These are phyloP conservation scores for Syngnathus acus DNA, from an alignment of 2,797 vertebrate genomes.

Conservation along the genomic window DNA sequence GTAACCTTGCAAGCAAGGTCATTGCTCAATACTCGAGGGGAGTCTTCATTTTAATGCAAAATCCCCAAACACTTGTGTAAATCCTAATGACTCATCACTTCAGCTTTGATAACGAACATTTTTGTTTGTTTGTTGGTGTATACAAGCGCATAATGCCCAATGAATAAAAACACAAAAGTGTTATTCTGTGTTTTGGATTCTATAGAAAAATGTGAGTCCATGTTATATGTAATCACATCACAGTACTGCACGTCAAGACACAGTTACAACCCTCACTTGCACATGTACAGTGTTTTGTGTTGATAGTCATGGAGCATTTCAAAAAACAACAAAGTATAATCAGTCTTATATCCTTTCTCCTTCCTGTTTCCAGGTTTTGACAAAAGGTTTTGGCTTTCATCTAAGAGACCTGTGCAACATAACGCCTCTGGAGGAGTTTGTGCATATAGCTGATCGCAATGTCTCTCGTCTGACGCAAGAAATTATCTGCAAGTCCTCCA, in stretches of 20 bases:
- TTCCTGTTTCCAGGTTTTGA: constrained; percentile 70
- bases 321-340: background rate
- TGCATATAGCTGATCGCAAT: constrained; percentile 69
- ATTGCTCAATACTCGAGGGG: constrained; percentile 13
- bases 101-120: background rate
- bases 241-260: background rate
- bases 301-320: background rate
- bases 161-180: background rate
- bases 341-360: background rate
- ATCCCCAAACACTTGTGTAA: background rate
- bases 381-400: constrained; percentile 82
- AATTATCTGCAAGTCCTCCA: constrained; percentile 79
- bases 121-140: background rate
- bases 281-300: background rate
- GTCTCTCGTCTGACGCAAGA: constrained; percentile 65
- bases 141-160: background rate
- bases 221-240: background rate
- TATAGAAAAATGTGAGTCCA: too few species aligned
- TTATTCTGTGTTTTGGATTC: background rate
- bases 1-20: constrained; percentile 8
- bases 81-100: background rate
- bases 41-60: background rate
- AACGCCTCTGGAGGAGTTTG: constrained; percentile 74
- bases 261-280: background rate
- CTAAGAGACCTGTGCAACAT: constrained; percentile 80